These are phyloP conservation scores for Agelas oroides DNA, from an alignment of 37 sponge, comb jelly and placozoan species.

Conservation along the genomic window DNA sequence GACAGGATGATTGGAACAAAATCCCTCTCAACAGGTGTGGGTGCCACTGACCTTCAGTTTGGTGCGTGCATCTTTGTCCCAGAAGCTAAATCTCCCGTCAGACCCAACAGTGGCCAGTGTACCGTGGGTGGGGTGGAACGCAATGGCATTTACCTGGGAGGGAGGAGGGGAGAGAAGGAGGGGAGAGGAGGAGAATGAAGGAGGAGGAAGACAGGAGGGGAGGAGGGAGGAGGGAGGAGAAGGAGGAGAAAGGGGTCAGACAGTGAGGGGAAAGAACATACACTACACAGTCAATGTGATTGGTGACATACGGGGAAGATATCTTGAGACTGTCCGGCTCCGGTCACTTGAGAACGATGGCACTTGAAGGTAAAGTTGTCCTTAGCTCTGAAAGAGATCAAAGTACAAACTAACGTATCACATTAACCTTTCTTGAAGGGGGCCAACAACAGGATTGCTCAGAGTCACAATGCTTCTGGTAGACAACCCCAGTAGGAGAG, in stretches of 20 bases:
- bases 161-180: no score
- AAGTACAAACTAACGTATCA: not conserved
- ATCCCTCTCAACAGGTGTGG: no score
- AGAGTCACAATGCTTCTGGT: no score
- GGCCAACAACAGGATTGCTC: no score
- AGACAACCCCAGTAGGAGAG: not conserved
- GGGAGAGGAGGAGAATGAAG: no score
- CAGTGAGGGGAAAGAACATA: no score
- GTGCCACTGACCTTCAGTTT: conserved; percentile 84
- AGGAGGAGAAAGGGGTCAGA: no score
- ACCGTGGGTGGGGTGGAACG: conserved; percentile 91
- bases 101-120: conserved; percentile 93
- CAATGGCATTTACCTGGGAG: conserved; percentile 90
- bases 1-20: not conserved
- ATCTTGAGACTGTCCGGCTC: conserved; percentile 83
- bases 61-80: conserved; percentile 97
- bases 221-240: no score
- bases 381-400: conserved; percentile 78
- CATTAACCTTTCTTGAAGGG: no score
- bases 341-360: conserved; percentile 77
- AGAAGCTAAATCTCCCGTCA: conserved; percentile 96
- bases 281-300: not conserved
- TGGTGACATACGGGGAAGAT: conserved; percentile 82
- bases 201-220: no score
- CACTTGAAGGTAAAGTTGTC: conserved; percentile 99